Base-by-base conservation (phyloP, 2,797 vertebrate species). In the Gymnoscopelus microlampas region DNA sequence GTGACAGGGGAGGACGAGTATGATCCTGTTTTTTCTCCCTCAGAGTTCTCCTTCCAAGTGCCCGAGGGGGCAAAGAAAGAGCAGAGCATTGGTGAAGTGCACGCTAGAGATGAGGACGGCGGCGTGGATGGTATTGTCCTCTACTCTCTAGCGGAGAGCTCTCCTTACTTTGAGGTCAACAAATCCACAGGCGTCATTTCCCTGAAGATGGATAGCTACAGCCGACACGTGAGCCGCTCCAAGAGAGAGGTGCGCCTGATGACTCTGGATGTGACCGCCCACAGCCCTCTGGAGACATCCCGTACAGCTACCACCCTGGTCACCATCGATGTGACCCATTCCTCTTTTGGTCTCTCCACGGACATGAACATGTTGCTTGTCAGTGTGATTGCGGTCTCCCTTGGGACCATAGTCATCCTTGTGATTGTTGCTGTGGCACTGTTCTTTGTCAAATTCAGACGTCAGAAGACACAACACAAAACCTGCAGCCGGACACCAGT, bases 1-100 rank as follows among this genome's bases (percentile, higher is more conserved):
- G 92, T 99, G 62, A 97, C 93, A 0, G 98, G 98, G 0, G 96
- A 98, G 76, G 98, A 99, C 0, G 98, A 99, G 66, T 99, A 99
- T 0, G 95, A 97, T 69, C 98, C 98, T 0, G 92, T 97, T 32
- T 99, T 99, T 80, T 90, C 94, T 47, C 94, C 95, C 60, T 91
- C 94, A 0, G 85, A 93, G 75, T 96, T 97, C 82, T 94, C 88
- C 74, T 97, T 98, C 0, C 92, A 96, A 81, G 96, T 99, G 69
- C 96, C 97, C 0, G 96, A 98, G 81, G 96, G 95, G 0, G 95
- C 97, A 0, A 94, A 77, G 79, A 96, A 94, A 80, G 97, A 97
- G 63, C 95, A 98, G 62, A 93, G 91, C 77, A 94, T 99, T 0
- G 98, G 98, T 12, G 95, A 92, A 5, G 95, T 99, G 51, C 91